These are phyloP conservation scores for Drosophila arizonae DNA, from an alignment of 1,140 invertebrate genomes.

Conservation along the genomic window DNA sequence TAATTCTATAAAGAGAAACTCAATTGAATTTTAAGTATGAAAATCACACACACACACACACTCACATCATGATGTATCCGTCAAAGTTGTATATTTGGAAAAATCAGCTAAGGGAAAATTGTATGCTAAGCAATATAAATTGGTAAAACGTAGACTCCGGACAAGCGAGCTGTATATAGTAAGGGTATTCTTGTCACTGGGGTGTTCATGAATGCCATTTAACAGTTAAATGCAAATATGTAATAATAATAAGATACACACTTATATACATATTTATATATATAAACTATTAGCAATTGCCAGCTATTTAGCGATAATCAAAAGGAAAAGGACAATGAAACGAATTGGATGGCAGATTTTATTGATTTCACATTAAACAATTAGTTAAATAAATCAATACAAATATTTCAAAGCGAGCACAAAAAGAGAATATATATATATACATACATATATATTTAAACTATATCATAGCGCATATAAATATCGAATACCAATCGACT, in stretches of 20 bases:
- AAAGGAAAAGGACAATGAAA: constrained; percentile 69
- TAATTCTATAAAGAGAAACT: constrained; percentile 9
- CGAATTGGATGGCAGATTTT: constrained; percentile 60
- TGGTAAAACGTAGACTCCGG: constrained; percentile 52
- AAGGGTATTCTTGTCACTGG: constrained; percentile 38
- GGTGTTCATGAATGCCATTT: constrained; percentile 58
- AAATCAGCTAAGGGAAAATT: constrained; percentile 43
- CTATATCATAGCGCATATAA: constrained; percentile 47
- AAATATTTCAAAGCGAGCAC: constrained; percentile 53
- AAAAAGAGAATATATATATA: constrained; percentile 49
- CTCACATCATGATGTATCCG: constrained; percentile 57
- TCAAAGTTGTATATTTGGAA: constrained; percentile 70
- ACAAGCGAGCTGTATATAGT: constrained; percentile 53
- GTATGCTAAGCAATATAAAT: constrained; percentile 77
- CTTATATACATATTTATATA: constrained; percentile 17
- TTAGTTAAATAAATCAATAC: constrained; percentile 68
- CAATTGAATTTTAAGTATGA: constrained; percentile 46
- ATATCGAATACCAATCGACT: constrained; percentile 52
- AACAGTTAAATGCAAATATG: constrained; percentile 34
- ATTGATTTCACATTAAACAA: constrained; percentile 58
- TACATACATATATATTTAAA: constrained; percentile 29
- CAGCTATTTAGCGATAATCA: constrained; percentile 73
- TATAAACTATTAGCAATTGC: constrained; percentile 47
- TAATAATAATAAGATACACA: constrained; percentile 13
- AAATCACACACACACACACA: constrained; percentile 32